Evolutionary conservation across 2,888 invertebrate genomes (phyloP).

Genomic region (Drosophila emarginata): DNA sequence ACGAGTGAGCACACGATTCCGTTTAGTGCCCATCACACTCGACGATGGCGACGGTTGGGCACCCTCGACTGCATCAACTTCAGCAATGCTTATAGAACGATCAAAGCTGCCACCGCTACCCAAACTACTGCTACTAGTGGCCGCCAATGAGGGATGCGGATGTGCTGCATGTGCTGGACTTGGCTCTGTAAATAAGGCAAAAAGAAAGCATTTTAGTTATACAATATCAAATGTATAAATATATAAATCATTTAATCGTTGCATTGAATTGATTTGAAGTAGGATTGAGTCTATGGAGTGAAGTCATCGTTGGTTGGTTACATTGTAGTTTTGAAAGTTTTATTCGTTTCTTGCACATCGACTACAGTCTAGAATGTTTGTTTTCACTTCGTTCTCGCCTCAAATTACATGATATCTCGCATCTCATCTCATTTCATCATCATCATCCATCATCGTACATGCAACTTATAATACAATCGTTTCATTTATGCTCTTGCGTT

Average conservation of each 20-base stretch:
- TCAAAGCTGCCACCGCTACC: slow-evolving; percentile 58
- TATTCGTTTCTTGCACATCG: slow-evolving; percentile 80
- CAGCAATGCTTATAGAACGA: slow-evolving; percentile 42
- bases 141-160: slow-evolving; percentile 43
- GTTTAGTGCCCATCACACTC: slow-evolving; percentile 84
- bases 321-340: slow-evolving; percentile 62
- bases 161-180: slow-evolving; percentile 53
- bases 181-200: slow-evolving; percentile 52
- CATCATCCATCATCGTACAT: slow-evolving; percentile 61
- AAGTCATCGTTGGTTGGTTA: slow-evolving; percentile 19
- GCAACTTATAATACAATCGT: slow-evolving; percentile 74
- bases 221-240: neutral
- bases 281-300: neutral
- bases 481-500: slow-evolving; percentile 61
- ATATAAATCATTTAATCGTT: neutral
- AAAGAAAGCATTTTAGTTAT: neutral
- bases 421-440: slow-evolving; percentile 34
- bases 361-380: slow-evolving; percentile 79
- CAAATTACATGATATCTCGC: slow-evolving; percentile 43
- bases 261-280: neutral
- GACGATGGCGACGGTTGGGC: slow-evolving; percentile 29
- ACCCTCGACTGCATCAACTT: slow-evolving; percentile 29
- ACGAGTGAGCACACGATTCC: slow-evolving; percentile 86
- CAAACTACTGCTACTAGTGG: slow-evolving; percentile 60
- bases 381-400: slow-evolving; percentile 47